A percentile compares a stretch with the other conserved stretches of the same genome.
Evolutionary conservation across 2,797 vertebrate species (phyloP).

Genomic region (Takifugu rubripes): DNA sequence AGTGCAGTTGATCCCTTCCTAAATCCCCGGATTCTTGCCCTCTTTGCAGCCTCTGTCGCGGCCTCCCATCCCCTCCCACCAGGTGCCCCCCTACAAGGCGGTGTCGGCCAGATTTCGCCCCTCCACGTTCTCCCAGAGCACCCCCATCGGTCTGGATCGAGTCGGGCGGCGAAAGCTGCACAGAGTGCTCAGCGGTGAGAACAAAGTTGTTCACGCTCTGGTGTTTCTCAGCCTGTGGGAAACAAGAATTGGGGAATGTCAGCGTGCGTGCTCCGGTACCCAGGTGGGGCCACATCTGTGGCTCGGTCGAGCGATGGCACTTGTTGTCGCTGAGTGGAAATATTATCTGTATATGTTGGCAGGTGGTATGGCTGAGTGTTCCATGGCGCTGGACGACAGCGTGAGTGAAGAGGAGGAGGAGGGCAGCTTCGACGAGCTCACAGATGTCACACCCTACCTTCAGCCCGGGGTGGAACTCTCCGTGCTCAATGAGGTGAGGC

Average conservation of each 20-base stretch:
- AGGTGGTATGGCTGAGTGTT: slow-evolving; percentile 81
- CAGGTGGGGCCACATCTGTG: slow-evolving; percentile 22
- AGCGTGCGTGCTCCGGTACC: slow-evolving; percentile 26
- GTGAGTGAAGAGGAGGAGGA: slow-evolving; percentile 94
- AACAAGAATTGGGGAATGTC: slow-evolving; percentile 41
- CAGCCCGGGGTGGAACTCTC: slow-evolving; percentile 90
- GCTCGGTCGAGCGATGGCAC: slow-evolving; percentile 10
- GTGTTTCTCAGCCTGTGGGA: slow-evolving; percentile 24
- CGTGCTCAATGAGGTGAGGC: slow-evolving; percentile 88
- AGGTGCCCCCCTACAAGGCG: slow-evolving; percentile 90
- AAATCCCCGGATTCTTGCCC: slow-evolving; percentile 26
- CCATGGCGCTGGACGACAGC: slow-evolving; percentile 85
- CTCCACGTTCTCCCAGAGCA: slow-evolving; percentile 90
- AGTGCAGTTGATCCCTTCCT: slow-evolving; percentile 11
- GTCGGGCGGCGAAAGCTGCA: slow-evolving; percentile 81
- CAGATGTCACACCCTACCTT: slow-evolving; percentile 86
- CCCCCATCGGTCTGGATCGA: slow-evolving; percentile 91
- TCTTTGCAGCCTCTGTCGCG: slow-evolving; percentile 76
- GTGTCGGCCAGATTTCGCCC: slow-evolving; percentile 91
- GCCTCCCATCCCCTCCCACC: slow-evolving; percentile 89
- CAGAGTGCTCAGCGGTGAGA: slow-evolving; percentile 78
- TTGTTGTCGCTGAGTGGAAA: not conserved
- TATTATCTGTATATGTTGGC: slow-evolving; percentile 55
- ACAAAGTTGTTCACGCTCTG: slow-evolving; percentile 20
- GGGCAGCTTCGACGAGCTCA: slow-evolving; percentile 91